Base-by-base conservation (phyloP, 2,113 vertebrate genomes). In the Dipodomys merriami region DNA sequence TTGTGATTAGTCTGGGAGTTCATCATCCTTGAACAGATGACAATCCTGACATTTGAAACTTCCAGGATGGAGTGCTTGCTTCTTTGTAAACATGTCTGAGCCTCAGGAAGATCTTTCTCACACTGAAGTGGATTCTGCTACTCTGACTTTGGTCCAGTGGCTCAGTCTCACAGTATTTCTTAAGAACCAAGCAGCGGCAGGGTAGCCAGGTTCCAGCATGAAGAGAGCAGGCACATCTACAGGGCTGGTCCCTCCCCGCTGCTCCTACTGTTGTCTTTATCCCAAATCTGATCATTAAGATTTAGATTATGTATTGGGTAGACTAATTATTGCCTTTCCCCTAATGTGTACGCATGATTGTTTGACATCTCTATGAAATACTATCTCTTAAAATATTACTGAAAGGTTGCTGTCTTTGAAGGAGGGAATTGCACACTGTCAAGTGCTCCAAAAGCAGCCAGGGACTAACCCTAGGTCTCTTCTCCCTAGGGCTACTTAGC, bases 311-410 rank as follows among this genome's bases (percentile, higher is more conserved):
- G 6, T 44, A 29, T 68, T 57, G 35, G 30, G 68, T 60, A 68
- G 25, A 69, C 20, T 46, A 35, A 83, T 67, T 93, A 12, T 76
- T 88, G 65, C 57, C 83, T 93, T 92, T n/a, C 39, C n/a, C 83
- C 62, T 86, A 8, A 57, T 67, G n/a, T 67, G 25, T 73, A 92
- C 91, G 84, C 86, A 67, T 77, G 23, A 30, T 53, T 22, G 25
- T 13, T 88, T 86, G 64, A 76, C 60, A 71, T 76, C 30, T 83
- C 80, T 39, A 13, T 57, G 64, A 29, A 44, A 18, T 44, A 19
- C 29, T 67, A 53, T 35, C 65, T 84, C 74, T 78, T 29, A 73
- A 88, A 88, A 86, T 69, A 71, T 64, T 82, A 15, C n/a, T 20
- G 22, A 39, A 85, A 60, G 23, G 22, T 44, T 25, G 83, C 8